Percentiles rank a stretch among this genome's conserved stretches.
These are phyloP conservation scores for Triplophysa bombifrons DNA, from an alignment of 2,797 vertebrate genomes.

Conservation along the genomic window DNA sequence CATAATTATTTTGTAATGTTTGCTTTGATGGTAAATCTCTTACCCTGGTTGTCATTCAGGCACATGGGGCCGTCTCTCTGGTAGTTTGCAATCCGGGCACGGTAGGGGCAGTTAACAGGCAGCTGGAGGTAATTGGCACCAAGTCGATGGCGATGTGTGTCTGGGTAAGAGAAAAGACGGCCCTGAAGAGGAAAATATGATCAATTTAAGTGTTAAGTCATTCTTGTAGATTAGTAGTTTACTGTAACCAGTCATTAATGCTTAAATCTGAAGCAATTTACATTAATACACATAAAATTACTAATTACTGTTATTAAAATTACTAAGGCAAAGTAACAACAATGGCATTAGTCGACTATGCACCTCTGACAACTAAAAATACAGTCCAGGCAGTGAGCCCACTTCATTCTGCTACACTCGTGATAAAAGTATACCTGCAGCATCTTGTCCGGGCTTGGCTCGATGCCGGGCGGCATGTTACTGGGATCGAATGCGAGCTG, in stretches of 20 bases:
- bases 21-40: neutral
- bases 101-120: constrained; percentile 93
- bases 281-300: neutral
- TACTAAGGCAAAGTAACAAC: no score
- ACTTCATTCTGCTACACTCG: neutral
- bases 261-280: constrained; percentile 5
- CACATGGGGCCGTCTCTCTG: constrained; percentile 96
- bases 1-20: neutral
- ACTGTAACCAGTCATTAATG: neutral
- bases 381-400: neutral
- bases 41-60: constrained; percentile 89
- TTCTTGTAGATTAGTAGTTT: neutral
- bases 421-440: constrained; percentile 81
- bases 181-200: constrained; percentile 71
- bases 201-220: neutral
- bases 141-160: constrained; percentile 93
- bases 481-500: constrained; percentile 94
- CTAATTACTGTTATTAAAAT: no score
- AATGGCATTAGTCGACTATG: no score
- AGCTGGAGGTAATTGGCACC: constrained; percentile 95
- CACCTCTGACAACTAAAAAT: neutral
- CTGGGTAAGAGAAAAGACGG: constrained; percentile 92
- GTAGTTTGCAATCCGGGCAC: constrained; percentile 87
- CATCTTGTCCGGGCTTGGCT: constrained; percentile 98
- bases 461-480: constrained; percentile 96